Evolutionary conservation across 2,888 invertebrate genomes (phyloP).

Genomic region (Rhimphoctona megacephalus): DNA sequence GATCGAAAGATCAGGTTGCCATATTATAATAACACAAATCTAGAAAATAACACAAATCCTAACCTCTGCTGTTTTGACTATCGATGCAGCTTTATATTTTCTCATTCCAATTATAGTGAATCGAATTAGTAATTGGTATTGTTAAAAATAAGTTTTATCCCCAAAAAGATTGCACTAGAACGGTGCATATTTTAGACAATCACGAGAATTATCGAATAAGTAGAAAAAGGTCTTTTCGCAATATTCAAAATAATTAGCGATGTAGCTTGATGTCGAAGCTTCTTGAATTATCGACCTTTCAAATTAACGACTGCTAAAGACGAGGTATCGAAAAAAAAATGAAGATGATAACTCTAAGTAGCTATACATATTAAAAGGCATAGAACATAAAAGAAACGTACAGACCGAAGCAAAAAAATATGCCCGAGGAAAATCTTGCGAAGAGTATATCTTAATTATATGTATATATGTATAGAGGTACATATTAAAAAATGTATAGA

Average conservation of each 20-base stretch:
- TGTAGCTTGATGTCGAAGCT: constrained; percentile 11
- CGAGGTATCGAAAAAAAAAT: constrained; percentile 11
- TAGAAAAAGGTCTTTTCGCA: neutral
- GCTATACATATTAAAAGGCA: constrained; percentile 51
- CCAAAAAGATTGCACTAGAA: neutral
- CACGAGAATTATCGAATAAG: neutral
- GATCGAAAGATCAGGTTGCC: neutral
- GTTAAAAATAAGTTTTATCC: neutral
- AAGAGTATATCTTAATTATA: constrained; percentile 13
- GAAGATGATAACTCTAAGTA: constrained; percentile 50
- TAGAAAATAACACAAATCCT: too few species aligned
- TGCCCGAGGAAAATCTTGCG: constrained; percentile 48
- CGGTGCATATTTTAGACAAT: neutral
- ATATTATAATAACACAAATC: too few species aligned
- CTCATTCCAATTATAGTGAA: too few species aligned
- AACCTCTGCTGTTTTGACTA: neutral
- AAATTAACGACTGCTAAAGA: neutral
- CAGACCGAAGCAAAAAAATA: constrained; percentile 63
- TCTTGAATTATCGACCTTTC: constrained; percentile 13
- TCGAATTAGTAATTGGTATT: neutral
- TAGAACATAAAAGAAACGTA: constrained; percentile 41
- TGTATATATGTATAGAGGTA: constrained; percentile 17
- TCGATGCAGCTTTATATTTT: neutral
- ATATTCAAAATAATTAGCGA: constrained; percentile 11
- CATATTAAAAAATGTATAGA: constrained; percentile 24